phyloP scores from a whole-genome alignment of 1,140 invertebrate genomes.

The Cherax quadricarinatus region DNA sequence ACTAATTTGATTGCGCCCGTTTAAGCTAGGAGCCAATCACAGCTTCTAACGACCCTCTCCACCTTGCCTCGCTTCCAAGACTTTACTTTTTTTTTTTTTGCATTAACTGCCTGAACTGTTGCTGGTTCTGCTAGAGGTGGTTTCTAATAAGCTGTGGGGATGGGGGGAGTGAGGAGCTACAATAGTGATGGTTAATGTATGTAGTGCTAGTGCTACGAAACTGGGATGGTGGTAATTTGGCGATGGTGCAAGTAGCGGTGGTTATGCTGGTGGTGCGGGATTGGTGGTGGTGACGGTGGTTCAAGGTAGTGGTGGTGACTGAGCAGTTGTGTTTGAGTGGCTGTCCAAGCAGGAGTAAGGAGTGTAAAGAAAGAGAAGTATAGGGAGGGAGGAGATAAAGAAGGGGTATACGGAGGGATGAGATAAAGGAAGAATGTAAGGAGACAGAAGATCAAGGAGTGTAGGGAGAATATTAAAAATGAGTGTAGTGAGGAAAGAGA shows the following conservation, averaged over 20 bases:
- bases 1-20: conserved; percentile 69
- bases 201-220: not conserved
- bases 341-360: not conserved
- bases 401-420: no score
- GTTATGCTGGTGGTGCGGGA: not conserved
- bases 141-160: not conserved
- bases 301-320: not conserved
- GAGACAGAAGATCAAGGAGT: not conserved
- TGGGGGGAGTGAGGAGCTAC: not conserved
- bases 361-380: no score
- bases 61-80: not conserved
- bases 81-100: no score
- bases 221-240: not conserved
- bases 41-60: conserved; percentile 38
- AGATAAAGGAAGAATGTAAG: no score
- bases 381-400: no score
- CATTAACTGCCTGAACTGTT: no score
- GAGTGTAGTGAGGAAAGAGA: not conserved
- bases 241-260: not conserved
- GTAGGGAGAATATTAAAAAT: not conserved
- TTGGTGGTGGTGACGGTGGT: not conserved
- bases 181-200: not conserved
- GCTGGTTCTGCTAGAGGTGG: not conserved
- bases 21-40: conserved; percentile 65
- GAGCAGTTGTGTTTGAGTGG: not conserved